These are phyloP conservation scores for Hypocryptadius cinnamomeus DNA, from an alignment of 2,113 vertebrate species.

Conservation along the genomic window DNA sequence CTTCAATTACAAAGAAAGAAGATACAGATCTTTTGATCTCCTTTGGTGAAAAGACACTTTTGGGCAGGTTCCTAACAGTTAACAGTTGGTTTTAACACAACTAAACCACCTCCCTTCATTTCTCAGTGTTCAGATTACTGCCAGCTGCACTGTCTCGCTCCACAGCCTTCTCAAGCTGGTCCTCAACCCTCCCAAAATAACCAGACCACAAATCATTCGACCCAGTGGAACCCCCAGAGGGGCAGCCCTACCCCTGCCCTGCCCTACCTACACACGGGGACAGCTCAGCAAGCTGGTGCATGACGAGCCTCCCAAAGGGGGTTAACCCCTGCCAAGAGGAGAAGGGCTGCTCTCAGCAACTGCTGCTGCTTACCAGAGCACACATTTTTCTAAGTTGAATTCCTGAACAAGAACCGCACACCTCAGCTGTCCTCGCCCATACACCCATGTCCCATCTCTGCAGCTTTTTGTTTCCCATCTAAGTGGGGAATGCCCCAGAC, in stretches of 20 bases:
- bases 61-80: not conserved
- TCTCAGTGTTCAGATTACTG: not conserved
- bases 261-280: rapidly evolving
- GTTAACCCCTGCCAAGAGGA: too few species aligned
- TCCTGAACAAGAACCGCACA: not conserved
- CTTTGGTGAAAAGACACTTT: not conserved
- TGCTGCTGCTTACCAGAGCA: not conserved
- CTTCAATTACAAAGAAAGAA: not conserved
- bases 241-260: not conserved
- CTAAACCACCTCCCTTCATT: not conserved
- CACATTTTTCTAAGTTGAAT: not conserved
- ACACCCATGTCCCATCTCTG: rapidly evolving
- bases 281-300: rapidly evolving
- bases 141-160: not conserved
- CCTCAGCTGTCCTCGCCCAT: rapidly evolving
- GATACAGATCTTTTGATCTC: not conserved
- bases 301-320: not conserved
- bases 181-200: not conserved
- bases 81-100: not conserved
- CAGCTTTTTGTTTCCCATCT: not conserved
- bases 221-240: too few species aligned
- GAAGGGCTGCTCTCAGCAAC: not conserved
- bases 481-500: not conserved
- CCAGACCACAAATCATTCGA: not conserved
- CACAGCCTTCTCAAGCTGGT: not conserved